A percentile compares a stretch with the other conserved stretches of the same genome.
phyloP scores from a whole-genome alignment of 1,140 invertebrate species.

The Nephila pilipes region DNA sequence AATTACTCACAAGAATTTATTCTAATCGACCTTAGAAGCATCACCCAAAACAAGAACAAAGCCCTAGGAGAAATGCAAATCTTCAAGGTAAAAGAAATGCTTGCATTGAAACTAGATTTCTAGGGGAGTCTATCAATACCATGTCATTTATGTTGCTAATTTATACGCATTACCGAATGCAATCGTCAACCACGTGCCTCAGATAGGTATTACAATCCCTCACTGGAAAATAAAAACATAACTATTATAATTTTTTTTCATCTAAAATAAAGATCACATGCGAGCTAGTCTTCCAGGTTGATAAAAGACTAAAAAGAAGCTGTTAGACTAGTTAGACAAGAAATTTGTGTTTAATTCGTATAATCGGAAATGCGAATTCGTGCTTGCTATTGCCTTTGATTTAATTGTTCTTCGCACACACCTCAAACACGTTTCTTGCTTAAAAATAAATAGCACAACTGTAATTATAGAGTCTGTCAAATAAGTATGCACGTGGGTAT shows the following conservation, averaged over 20 bases:
- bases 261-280: background rate
- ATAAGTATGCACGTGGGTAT: background rate
- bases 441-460: background rate
- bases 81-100: background rate
- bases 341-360: background rate
- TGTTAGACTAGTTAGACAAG: background rate
- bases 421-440: background rate
- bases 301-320: background rate
- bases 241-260: background rate
- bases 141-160: background rate
- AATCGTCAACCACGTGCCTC: background rate
- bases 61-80: conserved; percentile 11
- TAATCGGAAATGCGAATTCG: background rate
- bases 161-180: background rate
- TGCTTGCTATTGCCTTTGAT: background rate
- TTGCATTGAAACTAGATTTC: background rate
- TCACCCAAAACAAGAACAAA: background rate
- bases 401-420: background rate
- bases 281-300: background rate
- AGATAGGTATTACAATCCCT: background rate
- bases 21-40: background rate
- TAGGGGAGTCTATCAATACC: background rate
- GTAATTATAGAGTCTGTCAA: background rate
- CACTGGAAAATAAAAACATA: background rate
- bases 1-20: too few species aligned